phyloP scores from a whole-genome alignment of 1,140 invertebrate genomes.

The Drosophila prosaltans region DNA sequence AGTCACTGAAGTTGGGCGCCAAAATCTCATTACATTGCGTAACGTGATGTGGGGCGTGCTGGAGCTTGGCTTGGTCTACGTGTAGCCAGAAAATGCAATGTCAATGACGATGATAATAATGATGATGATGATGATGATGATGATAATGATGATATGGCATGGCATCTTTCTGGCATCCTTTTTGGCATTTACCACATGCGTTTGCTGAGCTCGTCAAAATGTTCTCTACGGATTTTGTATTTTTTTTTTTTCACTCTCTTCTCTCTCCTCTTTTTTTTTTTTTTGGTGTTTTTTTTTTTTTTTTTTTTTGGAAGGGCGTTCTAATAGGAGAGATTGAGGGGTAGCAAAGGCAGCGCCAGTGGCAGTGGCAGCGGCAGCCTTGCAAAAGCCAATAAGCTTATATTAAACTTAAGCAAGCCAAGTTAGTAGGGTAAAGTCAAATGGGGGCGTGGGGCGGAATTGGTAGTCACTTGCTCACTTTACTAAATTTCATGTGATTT shows the following conservation, averaged over 20 bases:
- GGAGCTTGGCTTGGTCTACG: slow-evolving; percentile 2
- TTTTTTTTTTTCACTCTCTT: not conserved
- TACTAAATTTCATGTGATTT: slow-evolving; percentile 22
- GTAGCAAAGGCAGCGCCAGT: not conserved
- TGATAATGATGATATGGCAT: not conserved
- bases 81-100: slow-evolving; percentile 9
- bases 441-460: not conserved
- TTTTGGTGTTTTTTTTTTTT: not conserved
- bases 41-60: slow-evolving; percentile 17
- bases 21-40: slow-evolving; percentile 21
- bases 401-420: slow-evolving; percentile 20
- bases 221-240: slow-evolving; percentile 7
- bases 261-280: not conserved
- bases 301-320: not conserved
- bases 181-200: slow-evolving; percentile 23
- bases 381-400: slow-evolving; percentile 21
- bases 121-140: not conserved
- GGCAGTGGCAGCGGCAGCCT: not conserved
- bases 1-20: not conserved
- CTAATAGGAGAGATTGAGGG: not conserved
- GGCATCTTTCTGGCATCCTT: slow-evolving; percentile 18
- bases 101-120: slow-evolving; percentile 6
- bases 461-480: slow-evolving; percentile 5
- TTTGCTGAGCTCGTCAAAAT: slow-evolving; percentile 23
- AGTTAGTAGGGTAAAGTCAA: slow-evolving; percentile 8